A percentile compares a stretch with the other conserved stretches of the same genome.
Conservation (phyloP, 2,797 vertebrate species). For the Labroides dimidiatus region DNA sequence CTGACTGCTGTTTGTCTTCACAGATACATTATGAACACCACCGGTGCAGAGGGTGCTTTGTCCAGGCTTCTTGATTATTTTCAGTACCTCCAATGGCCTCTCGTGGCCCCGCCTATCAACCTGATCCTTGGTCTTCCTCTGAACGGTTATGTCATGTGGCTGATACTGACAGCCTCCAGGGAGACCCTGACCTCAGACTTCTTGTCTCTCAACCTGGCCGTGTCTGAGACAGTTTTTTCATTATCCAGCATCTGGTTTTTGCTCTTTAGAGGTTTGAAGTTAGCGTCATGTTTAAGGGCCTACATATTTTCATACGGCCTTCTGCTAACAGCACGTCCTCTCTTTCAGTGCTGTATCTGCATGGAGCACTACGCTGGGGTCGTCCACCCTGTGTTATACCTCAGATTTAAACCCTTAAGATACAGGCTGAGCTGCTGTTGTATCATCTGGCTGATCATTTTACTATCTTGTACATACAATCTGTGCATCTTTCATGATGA, state of each 20-base stretch:
- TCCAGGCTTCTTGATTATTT: no score
- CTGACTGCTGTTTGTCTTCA: neutral
- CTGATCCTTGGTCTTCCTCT: conserved; percentile 22
- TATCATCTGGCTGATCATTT: conserved; percentile 10
- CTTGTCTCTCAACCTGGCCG: conserved; percentile 40
- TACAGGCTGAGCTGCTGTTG: conserved; percentile 32
- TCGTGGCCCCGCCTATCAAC: neutral
- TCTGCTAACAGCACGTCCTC: conserved; percentile 16
- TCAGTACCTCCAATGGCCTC: neutral
- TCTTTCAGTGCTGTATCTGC: conserved; percentile 49
- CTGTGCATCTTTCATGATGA: rapidly evolving
- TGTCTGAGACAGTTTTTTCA: conserved; percentile 9
- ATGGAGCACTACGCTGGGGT: conserved; percentile 39
- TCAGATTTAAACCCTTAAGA: conserved; percentile 41
- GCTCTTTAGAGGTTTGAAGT: rapidly evolving
- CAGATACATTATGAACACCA: conserved; percentile 35
- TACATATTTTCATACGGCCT: conserved; percentile 11
- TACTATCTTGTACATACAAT: conserved; percentile 28
- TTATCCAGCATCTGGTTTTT: neutral
- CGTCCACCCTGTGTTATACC: conserved; percentile 37
- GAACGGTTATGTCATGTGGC: conserved; percentile 39
- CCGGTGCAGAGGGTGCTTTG: neutral
- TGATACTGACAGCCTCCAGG: conserved; percentile 24
- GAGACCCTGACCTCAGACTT: conserved; percentile 31
- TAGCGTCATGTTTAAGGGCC: rapidly evolving